Base-by-base conservation (phyloP, 2,888 invertebrate genomes). In the Cephus spinipes region DNA sequence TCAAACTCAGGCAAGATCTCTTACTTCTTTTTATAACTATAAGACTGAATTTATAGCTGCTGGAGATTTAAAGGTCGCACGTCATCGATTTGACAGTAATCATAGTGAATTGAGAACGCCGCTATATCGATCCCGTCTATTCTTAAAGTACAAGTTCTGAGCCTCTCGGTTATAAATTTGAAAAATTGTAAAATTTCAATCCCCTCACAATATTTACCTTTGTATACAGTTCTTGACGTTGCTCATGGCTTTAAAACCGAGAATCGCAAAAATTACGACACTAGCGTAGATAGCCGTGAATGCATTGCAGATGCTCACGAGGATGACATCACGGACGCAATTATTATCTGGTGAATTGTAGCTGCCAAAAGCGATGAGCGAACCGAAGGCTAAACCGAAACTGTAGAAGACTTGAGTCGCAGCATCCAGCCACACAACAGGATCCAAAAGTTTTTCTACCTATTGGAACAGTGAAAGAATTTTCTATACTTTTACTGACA, bases 341-440 rank as follows among this genome's bases (percentile, higher is more conserved):
- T 98, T 97, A 93, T 98, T 98, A 91, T 98, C 96, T 2, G 97
- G 96, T 0, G 97, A 96, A 92, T 98, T 98, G 93, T 98, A 98
- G 83, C 98, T 98, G 77, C 98, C 98, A 91, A 98, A 98, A 1
- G 98, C 98, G 87, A 98, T 98, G 79, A 98, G 93, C 0, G 98
- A 98, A 3, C 98, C 98, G 92, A 98, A 98, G 11, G 98, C 98
- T 79, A 98, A 93, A 3, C 98, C 98, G 87, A 94, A 94, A 1
- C 98, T 98, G 92, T 98, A 98, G 93, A 98, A 98, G 3, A 98
- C 98, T 93, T 98, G 98, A 0, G 98, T 98, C 1, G 98, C 98
- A 3, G 98, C 98, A 90, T 98, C 98, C 87, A 98, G 92, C 98
- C 98, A 98, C 0, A 98, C 98, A 9, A 95, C 96, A 0, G 98